Percentiles rank a stretch among this genome's conserved stretches.
Conservation (phyloP, 2,113 vertebrate species). For the Otocyon megalotis region DNA sequence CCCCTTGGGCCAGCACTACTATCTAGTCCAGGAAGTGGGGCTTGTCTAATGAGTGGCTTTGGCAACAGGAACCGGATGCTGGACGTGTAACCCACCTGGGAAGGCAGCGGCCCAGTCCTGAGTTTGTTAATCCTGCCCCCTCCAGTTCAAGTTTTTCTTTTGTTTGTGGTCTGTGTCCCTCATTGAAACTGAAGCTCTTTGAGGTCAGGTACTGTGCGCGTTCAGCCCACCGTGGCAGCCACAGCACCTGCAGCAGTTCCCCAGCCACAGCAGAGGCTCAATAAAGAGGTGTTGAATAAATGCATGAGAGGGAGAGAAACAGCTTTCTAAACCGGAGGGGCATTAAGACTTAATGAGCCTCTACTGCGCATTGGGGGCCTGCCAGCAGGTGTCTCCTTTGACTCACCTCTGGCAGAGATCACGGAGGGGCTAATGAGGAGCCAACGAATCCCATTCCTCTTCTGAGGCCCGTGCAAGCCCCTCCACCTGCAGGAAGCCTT, state of each 20-base stretch:
- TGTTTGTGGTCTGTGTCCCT: not conserved
- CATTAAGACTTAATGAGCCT: not conserved
- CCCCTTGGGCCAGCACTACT: not conserved
- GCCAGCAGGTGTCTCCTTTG: not conserved
- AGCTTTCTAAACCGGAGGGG: not conserved
- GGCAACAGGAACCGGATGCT: not conserved
- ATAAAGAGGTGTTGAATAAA: not conserved
- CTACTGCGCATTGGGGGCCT: not conserved
- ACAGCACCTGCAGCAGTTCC: not conserved
- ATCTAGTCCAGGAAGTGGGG: not conserved
- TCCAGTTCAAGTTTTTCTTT: not conserved
- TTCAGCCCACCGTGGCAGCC: not conserved
- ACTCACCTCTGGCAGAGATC: not conserved
- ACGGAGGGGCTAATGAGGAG: not conserved
- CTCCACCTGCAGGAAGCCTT: not conserved
- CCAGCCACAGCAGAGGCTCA: not conserved
- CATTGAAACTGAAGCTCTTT: not conserved
- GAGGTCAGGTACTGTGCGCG: not conserved
- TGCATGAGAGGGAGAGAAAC: conserved; percentile 2
- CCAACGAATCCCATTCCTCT: not conserved
- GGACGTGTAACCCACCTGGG: not conserved
- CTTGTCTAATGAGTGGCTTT: not conserved
- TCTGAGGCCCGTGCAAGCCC: not conserved
- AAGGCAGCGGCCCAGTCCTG: not conserved
- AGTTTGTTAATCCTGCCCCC: not conserved